Evolutionary conservation across 2,888 invertebrate genomes (phyloP), one percentile per base, ranked within the genome.

Genomic region (Troides helena): DNA sequence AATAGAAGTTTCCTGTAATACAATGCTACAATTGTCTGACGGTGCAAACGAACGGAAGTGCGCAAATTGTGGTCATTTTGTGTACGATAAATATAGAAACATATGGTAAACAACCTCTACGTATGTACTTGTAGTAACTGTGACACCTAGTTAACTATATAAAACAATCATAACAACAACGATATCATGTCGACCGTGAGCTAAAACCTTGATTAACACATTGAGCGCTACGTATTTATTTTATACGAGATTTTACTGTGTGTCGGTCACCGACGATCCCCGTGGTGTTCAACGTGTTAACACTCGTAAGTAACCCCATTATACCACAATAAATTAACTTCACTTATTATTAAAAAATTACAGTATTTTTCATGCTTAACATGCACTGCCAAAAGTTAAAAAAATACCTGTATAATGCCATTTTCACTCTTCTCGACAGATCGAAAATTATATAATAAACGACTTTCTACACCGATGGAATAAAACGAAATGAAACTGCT

Each of bases 361-460:
- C 56, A 58, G 25, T 5, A 56, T 21, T 56, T n/a, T 56, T 69
- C 69, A 75, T 74, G 71, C 74, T n/a, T 14, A 72, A 69, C 62
- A 68, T 58, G 62, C 69, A 69, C 69, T 61, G 30, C 68, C 69
- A 56, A 46, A 65, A 46, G 46, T 67, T 59, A 30, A 43, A 74
- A 73, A 69, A 77, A 76, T 78, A 91, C 91, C 91, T 91, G 90
- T 86, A 88, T 56, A 91, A 83, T 74, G 89, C 88, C 91, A 91
- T 91, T 79, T 79, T 84, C 73, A 77, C 72, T 72, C 77, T 84
- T 83, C 85, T 85, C 75, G 75, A 74, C 80, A 69, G 25, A 39
- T n/a, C 74, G 79, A 75, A 79, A 82, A 80, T 77, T 74, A 69
- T 67, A 58, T 65, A 46, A 46, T 46, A 72, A 73, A 76, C 57